A percentile compares a stretch with the other conserved stretches of the same genome.
These are phyloP conservation scores for Accipiter virgatus DNA, from an alignment of 2,113 vertebrate genomes.

Conservation along the genomic window DNA sequence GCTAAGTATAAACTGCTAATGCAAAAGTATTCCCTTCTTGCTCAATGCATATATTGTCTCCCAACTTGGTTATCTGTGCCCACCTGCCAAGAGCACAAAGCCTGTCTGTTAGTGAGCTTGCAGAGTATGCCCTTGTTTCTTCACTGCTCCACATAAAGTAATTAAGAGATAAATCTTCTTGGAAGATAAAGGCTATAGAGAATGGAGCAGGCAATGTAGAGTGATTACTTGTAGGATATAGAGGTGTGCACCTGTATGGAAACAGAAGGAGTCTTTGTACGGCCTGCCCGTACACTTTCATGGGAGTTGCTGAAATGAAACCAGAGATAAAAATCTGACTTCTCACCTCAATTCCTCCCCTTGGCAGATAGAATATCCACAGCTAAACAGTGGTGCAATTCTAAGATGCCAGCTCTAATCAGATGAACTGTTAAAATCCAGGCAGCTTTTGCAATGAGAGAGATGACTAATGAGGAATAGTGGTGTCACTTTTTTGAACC, in stretches of 20 bases:
- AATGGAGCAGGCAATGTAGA: background rate
- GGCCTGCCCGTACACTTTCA: background rate
- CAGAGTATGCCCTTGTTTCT: background rate
- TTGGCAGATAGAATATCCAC: background rate
- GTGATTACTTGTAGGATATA: background rate
- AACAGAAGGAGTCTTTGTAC: background rate
- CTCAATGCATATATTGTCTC: accelerated
- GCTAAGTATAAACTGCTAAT: background rate
- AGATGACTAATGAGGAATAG: background rate
- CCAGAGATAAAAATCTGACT: constrained; percentile 59
- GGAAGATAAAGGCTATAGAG: background rate
- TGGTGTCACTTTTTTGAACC: background rate
- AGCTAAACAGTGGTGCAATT: constrained; percentile 47
- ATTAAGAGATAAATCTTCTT: background rate
- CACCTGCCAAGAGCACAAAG: background rate
- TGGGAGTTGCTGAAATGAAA: constrained; percentile 60
- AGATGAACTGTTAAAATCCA: constrained; percentile 39
- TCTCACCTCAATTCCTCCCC: constrained; percentile 18
- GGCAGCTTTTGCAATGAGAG: constrained; percentile 26
- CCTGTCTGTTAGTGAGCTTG: background rate
- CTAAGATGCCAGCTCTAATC: background rate
- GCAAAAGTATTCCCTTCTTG: background rate
- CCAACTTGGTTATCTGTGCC: background rate
- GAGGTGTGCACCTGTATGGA: background rate
- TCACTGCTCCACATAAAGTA: background rate